Evolutionary conservation across 2,797 vertebrate genomes (phyloP), one percentile per base, ranked within the genome.

Genomic region (Dermochelys coriacea): DNA sequence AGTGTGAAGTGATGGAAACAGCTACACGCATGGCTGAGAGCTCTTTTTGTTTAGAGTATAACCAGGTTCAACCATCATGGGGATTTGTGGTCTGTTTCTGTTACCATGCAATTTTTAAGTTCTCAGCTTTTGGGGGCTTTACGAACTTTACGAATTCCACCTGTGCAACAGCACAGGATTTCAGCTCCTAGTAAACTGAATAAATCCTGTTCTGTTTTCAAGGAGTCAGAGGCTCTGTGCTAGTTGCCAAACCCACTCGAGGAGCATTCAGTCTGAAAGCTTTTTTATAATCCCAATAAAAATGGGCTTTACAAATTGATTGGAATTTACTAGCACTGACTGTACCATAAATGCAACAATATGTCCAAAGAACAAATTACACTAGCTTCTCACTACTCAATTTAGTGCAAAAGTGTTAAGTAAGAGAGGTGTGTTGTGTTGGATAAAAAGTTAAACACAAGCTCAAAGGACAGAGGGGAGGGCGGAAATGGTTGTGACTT

Each of bases 181-280:
- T 71, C 18, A 71, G n/a, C 68, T 71, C 23, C 19, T 37, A 71
- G 77, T 6, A 71, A 11, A 34, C 15, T 64, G 52, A 93, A 21
- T 74, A 89, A 86, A 84, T 57, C 91, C 91, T 83, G 75, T 82
- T 85, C 77, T 91, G 1, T 68, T 90, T 85, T 18, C 18, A 91
- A 80, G 51, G 83, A 82, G 12, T 79, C 82, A 83, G 86, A 80
- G 29, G 61, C 86, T 95, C 1, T 3, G 7, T 91, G 77, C 34
- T 87, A 64, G 21, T 29, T 83, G 54, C 59, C 86, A 94, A 95
- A 93, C 16, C 11, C 16, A 82, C 80, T 74, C 47, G 55, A 89
- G 50, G 83, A 89, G 50, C 8, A 87, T 45, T 88, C 75, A 55
- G 25, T 59, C 68, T 77, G 86, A 84, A 83, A 12, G 23, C 78